These are phyloP conservation scores for Selenia dentaria DNA, from an alignment of 2,888 invertebrate genomes.

Conservation along the genomic window DNA sequence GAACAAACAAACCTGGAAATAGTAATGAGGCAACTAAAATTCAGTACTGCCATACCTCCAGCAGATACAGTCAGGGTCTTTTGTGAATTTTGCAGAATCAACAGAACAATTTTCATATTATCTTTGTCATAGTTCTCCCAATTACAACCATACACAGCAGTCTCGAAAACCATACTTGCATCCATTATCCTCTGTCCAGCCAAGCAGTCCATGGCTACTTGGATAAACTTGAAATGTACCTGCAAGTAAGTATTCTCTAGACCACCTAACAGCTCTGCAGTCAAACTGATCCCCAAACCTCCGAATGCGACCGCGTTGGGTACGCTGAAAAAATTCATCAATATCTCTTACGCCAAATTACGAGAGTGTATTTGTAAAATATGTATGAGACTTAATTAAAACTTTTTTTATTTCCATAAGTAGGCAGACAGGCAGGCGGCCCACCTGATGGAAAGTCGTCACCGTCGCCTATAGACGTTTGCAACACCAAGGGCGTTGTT, in stretches of 20 bases:
- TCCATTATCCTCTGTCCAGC: constrained; percentile 60
- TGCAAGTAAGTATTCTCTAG: constrained; percentile 53
- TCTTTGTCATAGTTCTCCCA: constrained; percentile 62
- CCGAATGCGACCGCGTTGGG: constrained; percentile 49
- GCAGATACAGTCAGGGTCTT: constrained; percentile 58
- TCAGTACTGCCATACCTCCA: constrained; percentile 54
- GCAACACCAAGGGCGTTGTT: no score
- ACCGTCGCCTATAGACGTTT: no score
- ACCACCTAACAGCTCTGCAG: constrained; percentile 47
- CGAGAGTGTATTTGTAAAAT: constrained; percentile 38
- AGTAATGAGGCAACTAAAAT: constrained; percentile 53
- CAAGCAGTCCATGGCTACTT: constrained; percentile 56
- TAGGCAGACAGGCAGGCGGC: no score
- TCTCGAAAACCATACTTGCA: constrained; percentile 50
- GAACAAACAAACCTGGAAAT: constrained; percentile 59
- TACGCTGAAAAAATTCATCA: constrained; percentile 42
- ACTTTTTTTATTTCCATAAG: no score
- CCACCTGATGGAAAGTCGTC: no score
- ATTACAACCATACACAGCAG: constrained; percentile 56
- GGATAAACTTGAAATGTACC: constrained; percentile 48
- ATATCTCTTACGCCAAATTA: no score
- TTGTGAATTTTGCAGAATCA: constrained; percentile 59
- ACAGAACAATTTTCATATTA: constrained; percentile 55
- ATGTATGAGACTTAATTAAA: constrained; percentile 27
- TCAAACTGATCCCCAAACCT: constrained; percentile 40